Percentiles rank a stretch among this genome's conserved stretches.
Evolutionary conservation across 2,888 invertebrate species (phyloP).

Genomic region (Vandiemenella viatica): DNA sequence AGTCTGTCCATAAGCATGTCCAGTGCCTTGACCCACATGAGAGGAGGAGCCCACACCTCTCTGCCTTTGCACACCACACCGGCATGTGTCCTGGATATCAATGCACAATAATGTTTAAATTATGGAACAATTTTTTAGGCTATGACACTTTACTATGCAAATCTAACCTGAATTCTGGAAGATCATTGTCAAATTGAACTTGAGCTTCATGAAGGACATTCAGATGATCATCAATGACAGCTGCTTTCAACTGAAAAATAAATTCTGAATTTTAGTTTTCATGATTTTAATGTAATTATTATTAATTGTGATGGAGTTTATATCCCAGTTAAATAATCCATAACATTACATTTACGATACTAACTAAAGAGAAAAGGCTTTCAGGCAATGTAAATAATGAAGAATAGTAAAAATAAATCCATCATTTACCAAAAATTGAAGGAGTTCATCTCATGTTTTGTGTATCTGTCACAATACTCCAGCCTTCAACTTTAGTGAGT

Average conservation of each 20-base stretch:
- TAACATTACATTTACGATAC: too few relatives aligned
- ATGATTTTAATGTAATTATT: not conserved
- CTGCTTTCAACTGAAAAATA: conserved; percentile 68
- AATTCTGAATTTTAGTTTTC: too few relatives aligned
- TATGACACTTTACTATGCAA: not conserved
- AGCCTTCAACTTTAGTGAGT: too few relatives aligned
- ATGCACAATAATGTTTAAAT: not conserved
- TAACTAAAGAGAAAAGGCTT: not conserved
- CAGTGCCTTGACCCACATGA: conserved; percentile 91
- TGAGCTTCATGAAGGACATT: conserved; percentile 59
- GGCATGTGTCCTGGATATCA: conserved; percentile 38
- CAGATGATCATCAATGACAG: conserved; percentile 60
- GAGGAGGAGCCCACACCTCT: conserved; percentile 61
- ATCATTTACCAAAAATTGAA: too few relatives aligned
- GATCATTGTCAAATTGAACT: conserved; percentile 80
- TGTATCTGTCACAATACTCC: too few relatives aligned
- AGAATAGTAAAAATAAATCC: too few relatives aligned
- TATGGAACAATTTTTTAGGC: too few relatives aligned
- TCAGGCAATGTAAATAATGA: too few relatives aligned
- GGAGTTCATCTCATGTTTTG: too few relatives aligned
- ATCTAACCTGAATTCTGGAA: conserved; percentile 77
- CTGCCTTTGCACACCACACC: conserved; percentile 37
- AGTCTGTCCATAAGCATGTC: conserved; percentile 80
- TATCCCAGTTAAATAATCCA: not conserved
- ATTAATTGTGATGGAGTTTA: not conserved